phyloP scores from a whole-genome alignment of 2,113 vertebrate genomes.

The Theristicus caerulescens region DNA sequence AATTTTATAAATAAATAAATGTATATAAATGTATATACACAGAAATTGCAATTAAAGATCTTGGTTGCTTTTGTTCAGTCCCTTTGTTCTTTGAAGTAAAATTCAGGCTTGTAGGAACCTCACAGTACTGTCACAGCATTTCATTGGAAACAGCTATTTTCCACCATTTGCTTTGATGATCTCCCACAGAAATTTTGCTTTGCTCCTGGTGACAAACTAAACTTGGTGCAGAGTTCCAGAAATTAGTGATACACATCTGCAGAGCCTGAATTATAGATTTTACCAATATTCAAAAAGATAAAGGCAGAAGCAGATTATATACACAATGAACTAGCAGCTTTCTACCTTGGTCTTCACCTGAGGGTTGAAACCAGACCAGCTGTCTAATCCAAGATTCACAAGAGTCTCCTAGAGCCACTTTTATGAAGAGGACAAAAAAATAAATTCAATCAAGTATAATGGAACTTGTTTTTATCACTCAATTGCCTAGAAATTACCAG shows the following conservation, averaged over 20 bases:
- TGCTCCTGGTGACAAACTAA: background rate
- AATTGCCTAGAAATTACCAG: conserved; percentile 39
- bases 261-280: background rate
- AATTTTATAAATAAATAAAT: background rate
- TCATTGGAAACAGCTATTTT: background rate
- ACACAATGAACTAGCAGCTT: background rate
- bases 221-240: background rate
- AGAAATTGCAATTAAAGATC: background rate
- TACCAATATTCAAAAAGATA: background rate
- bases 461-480: conserved; percentile 24
- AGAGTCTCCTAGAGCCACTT: background rate
- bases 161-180: background rate
- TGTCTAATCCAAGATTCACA: background rate
- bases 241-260: background rate
- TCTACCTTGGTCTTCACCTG: background rate
- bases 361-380: background rate
- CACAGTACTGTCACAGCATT: background rate
- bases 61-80: background rate
- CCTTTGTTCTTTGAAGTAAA: background rate
- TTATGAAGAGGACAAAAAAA: background rate
- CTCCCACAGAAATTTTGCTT: background rate
- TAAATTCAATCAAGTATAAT: background rate
- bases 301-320: background rate
- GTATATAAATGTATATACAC: background rate
- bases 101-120: background rate